A percentile compares a stretch with the other conserved stretches of the same genome.
Evolutionary conservation across 2,113 vertebrate genomes (phyloP).

Genomic region (Urocitellus parryii): DNA sequence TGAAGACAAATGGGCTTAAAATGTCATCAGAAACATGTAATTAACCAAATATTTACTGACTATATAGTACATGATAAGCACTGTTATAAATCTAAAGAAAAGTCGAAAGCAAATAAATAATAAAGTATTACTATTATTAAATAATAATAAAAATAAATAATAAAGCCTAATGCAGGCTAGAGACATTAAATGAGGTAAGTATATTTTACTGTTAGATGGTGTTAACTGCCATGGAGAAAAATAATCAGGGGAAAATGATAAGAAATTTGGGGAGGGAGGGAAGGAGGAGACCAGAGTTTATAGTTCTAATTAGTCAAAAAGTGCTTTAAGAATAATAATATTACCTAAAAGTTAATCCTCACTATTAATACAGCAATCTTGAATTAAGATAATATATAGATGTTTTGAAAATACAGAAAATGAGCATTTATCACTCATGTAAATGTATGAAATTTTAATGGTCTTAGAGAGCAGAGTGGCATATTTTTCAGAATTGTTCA

Average conservation of each 20-base stretch:
- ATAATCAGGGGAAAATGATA: background rate
- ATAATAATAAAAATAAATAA: background rate
- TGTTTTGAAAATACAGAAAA: background rate
- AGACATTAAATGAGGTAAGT: too few species aligned
- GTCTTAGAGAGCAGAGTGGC: background rate
- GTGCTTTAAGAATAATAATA: background rate
- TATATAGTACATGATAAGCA: background rate
- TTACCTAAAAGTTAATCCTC: background rate
- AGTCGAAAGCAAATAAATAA: background rate
- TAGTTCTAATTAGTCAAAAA: background rate
- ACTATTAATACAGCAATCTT: background rate
- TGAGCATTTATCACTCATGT: background rate
- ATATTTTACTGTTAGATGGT: too few species aligned
- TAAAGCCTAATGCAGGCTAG: background rate
- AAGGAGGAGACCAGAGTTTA: too few species aligned
- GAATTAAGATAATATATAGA: background rate
- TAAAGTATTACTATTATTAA: background rate
- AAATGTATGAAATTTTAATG: background rate
- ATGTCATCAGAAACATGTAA: background rate
- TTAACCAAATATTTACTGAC: background rate
- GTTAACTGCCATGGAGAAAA: background rate
- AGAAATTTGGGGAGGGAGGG: background rate
- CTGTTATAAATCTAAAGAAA: background rate
- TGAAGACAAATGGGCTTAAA: background rate
- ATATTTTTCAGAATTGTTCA: conserved; percentile 27